Base-by-base conservation (phyloP, 2,113 vertebrate species). In the Uropsilus gracilis region DNA sequence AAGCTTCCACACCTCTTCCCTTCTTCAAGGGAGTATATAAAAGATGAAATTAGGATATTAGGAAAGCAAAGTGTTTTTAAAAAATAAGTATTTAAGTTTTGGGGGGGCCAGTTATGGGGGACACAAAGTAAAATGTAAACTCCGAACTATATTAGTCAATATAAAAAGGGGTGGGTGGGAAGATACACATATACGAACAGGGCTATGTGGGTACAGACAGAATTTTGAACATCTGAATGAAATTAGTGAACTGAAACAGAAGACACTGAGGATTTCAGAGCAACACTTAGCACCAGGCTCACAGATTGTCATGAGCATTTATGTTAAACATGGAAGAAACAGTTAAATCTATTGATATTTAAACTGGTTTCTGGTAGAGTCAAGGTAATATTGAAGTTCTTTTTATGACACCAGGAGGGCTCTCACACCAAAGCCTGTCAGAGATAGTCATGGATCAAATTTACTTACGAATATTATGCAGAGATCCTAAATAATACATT, bases 391-490 rank as follows among this genome's bases (percentile, higher is more conserved):
- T 76, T 71, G 22, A 48, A 0, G 22, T 92, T 64, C 5, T 32
- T 92, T 91, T 71, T n/a, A n/a, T 82, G 88, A 48, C 0, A 4
- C 14, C 8, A 39, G 59, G 30, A 64, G 39, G 42, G 42, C 24
- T 28, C n/a, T 64, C 2, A n/a, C 42, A 16, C 77, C 42, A 71
- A 61, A 20, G 24, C 26, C 32, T 46, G n/a, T 64, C 39, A 75
- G 69, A 69, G 77, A 64, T 90, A n/a, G 42, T 64, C 69, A 26
- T 57, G 39, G 61, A 61, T 82, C 87, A 69, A 16, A 72, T 89
- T 91, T 72, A 68, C 26, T 73, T 86, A 73, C 46, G 75, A 42
- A 37, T 86, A 55, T 78, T 94, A 55, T 68, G 53, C 37, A 89
- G 48, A 83, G 18, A 44, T 86, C 32, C 68, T 86, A 89, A 91